These are phyloP conservation scores for Anser cygnoides DNA, from an alignment of 2,113 vertebrate genomes.

Conservation along the genomic window DNA sequence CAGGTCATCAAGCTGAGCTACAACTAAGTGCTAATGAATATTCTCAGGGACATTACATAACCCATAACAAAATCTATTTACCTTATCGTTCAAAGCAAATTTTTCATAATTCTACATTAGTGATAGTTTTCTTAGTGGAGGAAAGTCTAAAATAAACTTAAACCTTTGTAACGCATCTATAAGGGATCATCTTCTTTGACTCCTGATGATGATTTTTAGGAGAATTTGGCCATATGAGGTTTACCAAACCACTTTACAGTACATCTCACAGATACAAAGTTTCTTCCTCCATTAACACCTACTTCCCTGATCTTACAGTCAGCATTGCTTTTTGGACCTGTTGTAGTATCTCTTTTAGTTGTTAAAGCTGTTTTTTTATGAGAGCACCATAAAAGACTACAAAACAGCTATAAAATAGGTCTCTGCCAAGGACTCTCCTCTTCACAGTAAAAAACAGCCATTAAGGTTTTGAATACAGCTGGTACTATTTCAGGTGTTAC, in stretches of 20 bases:
- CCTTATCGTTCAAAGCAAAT: not conserved
- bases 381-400: not conserved
- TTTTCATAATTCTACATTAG: not conserved
- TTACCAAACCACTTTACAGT: not conserved
- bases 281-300: not conserved
- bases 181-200: not conserved
- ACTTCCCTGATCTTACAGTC: not conserved
- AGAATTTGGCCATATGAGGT: not conserved
- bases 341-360: not conserved
- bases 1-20: not conserved
- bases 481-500: conserved; percentile 19
- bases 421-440: not conserved
- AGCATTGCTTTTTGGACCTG: not conserved
- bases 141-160: not conserved
- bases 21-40: not conserved
- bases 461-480: conserved; percentile 21
- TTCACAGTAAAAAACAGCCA: conserved; percentile 6
- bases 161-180: not conserved
- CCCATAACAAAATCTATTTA: not conserved
- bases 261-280: not conserved
- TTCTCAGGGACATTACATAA: not conserved
- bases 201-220: not conserved
- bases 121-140: not conserved
- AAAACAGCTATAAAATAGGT: conserved; percentile 25
- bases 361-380: not conserved